Conservation (phyloP, 2,888 invertebrate genomes). For the Philhelius pedissequus region DNA sequence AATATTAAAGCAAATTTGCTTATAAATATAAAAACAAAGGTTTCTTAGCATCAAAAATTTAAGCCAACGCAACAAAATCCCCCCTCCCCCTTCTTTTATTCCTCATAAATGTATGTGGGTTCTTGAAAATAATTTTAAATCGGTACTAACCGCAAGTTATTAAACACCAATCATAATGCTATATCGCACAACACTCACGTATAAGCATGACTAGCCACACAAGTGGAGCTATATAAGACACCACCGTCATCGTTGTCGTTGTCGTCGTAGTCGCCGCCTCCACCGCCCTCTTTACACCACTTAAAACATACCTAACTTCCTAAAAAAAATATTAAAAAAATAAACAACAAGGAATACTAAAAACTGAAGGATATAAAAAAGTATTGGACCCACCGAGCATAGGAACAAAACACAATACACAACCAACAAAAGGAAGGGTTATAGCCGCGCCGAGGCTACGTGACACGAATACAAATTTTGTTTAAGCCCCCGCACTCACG, state of each 20-base stretch:
- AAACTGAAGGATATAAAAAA: constrained; percentile 52
- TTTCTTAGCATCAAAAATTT: too few species aligned
- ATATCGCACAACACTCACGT: constrained; percentile 32
- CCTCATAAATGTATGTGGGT: background rate
- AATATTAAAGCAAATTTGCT: too few species aligned
- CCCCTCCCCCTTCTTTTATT: background rate
- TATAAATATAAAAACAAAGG: too few species aligned
- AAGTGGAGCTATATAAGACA: constrained; percentile 29
- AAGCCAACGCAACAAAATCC: too few species aligned
- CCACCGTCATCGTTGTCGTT: background rate
- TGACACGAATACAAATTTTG: constrained; percentile 73
- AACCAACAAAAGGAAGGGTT: constrained; percentile 68
- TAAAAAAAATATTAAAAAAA: background rate
- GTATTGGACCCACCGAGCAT: constrained; percentile 48
- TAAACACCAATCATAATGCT: constrained; percentile 41
- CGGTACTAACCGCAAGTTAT: constrained; percentile 54
- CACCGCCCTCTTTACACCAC: background rate
- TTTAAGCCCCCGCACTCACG: constrained; percentile 21
- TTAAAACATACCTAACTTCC: background rate
- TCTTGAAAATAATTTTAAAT: constrained; percentile 55
- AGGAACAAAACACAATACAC: constrained; percentile 5
- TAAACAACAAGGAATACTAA: constrained; percentile 26
- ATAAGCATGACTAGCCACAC: constrained; percentile 55
- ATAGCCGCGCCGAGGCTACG: constrained; percentile 71
- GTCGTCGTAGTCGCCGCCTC: too few species aligned